A percentile compares a stretch with the other conserved stretches of the same genome.
Evolutionary conservation across 2,113 vertebrate genomes (phyloP).

Genomic region (western clawed frog (Xenopus tropicalis)): DNA sequence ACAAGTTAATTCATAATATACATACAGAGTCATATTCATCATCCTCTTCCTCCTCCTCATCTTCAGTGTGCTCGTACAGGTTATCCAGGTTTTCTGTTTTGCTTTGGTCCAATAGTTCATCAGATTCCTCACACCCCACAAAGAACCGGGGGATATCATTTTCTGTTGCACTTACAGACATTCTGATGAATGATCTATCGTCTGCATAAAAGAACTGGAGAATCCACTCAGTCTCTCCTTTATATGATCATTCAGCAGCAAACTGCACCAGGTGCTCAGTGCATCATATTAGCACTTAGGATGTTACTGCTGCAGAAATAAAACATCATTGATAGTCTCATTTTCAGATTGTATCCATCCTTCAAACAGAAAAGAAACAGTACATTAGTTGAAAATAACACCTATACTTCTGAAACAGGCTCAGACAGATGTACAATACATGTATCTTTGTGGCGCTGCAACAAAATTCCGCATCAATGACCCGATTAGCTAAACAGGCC

Average conservation of each 20-base stretch:
- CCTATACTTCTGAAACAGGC: no score
- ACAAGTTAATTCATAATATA: constrained; percentile 29
- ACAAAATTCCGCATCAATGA: no score
- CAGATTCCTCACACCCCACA: constrained; percentile 77
- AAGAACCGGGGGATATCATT: constrained; percentile 76
- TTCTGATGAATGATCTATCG: constrained; percentile 27
- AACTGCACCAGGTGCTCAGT: constrained; percentile 40
- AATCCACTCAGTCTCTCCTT: constrained; percentile 38
- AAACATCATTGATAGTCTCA: constrained; percentile 35
- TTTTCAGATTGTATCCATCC: constrained; percentile 19
- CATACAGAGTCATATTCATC: constrained; percentile 85
- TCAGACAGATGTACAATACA: no score
- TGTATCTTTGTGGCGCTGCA: no score
- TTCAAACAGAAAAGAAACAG: constrained; percentile 26
- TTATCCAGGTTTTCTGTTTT: constrained; percentile 68
- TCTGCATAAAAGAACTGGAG: constrained; percentile 43
- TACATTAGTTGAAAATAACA: no score
- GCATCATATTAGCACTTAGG: constrained; percentile 52
- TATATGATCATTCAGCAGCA: constrained; percentile 50
- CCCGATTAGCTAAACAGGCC: no score
- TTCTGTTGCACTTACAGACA: constrained; percentile 68
- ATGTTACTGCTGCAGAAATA: constrained; percentile 42
- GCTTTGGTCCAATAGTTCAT: constrained; percentile 64
- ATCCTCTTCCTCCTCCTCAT: constrained; percentile 66
- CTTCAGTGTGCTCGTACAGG: constrained; percentile 76